Base-by-base conservation (phyloP, 1,140 invertebrate species). In the Drosophila saltans region DNA sequence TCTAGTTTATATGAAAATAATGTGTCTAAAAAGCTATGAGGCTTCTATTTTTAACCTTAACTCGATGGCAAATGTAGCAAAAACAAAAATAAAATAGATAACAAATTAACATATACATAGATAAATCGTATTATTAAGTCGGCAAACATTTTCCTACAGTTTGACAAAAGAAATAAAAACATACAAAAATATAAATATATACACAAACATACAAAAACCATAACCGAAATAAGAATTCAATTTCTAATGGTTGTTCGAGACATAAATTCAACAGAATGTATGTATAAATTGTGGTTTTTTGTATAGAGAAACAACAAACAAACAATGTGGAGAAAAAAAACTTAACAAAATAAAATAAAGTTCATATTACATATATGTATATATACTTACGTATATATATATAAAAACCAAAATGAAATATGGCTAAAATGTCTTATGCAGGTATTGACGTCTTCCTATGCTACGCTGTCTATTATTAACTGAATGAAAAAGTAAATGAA, bases 391-490 rank as follows among this genome's bases (percentile, higher is more conserved):
- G 4, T 43, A n/a, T 16, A 43, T 43, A 16, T 43, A n/a, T 43
- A 3, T 3, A 43, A n/a, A 43, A 43, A 43, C 41, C 41, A 43
- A 48, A 58, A 36, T 39, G 83, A 83, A 79, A 86, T 86, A 91
- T 90, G 84, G 91, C 90, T 92, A 92, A 84, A 92, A 92, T 92
- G 91, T 92, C 91, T 92, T 92, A 92, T 92, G 91, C 91, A 92
- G 91, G 91, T 92, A 92, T 92, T 92, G 91, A 92, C 91, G 91
- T 92, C 91, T 92, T 92, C 91, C 91, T 92, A 92, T 92, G 91
- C 91, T 92, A 92, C 91, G 91, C 91, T 92, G 91, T 92, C 91
- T 92, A 92, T 92, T 92, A 91, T 91, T 91, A 92, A 92, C 84
- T 91, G 80, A 92, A 84, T 66, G 76, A 90, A 88, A 90, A 88